Percentiles rank a stretch among this genome's conserved stretches.
These are phyloP conservation scores for Drepana arcuata DNA, from an alignment of 1,140 invertebrate genomes.

Conservation along the genomic window DNA sequence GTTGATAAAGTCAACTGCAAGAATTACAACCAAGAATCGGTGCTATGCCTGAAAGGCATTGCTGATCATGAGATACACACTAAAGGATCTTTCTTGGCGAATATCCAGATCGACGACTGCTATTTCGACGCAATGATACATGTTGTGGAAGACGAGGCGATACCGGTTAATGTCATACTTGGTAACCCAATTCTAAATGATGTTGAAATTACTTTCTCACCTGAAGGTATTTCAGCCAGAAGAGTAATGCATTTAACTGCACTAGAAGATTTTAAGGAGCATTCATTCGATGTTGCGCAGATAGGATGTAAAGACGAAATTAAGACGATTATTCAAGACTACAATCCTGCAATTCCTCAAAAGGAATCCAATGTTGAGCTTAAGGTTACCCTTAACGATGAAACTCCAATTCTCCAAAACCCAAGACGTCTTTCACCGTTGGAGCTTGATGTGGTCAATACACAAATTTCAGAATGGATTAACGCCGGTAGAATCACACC, in stretches of 20 bases:
- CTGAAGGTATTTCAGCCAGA: constrained; percentile 6
- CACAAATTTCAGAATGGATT: constrained; percentile 27
- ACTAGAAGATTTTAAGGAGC: constrained; percentile 1
- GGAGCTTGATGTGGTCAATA: constrained; percentile 22
- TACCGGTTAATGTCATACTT: constrained; percentile 12
- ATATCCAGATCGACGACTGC: constrained; percentile 11
- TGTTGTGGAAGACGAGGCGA: constrained; percentile 12
- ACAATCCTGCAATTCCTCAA: not conserved
- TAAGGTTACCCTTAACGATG: constrained; percentile 20
- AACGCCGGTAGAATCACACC: constrained; percentile 24
- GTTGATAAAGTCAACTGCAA: not conserved
- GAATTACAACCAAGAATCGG: not conserved
- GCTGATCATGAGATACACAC: constrained; percentile 9
- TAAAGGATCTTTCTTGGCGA: constrained; percentile 6
- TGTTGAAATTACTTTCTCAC: constrained; percentile 11
- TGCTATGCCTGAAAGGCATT: constrained; percentile 3
- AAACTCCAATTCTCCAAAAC: constrained; percentile 23
- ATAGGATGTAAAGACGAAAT: too few relatives aligned
- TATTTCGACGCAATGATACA: too few relatives aligned
- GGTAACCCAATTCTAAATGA: constrained; percentile 15
- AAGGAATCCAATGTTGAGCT: constrained; percentile 15
- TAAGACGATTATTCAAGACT: constrained; percentile 5
- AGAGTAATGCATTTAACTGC: constrained; percentile 3
- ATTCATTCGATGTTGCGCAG: constrained; percentile 8
- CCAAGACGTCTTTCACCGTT: constrained; percentile 22